These are phyloP conservation scores for Silurus aristotelis DNA, from an alignment of 2,797 vertebrate genomes.

Conservation along the genomic window DNA sequence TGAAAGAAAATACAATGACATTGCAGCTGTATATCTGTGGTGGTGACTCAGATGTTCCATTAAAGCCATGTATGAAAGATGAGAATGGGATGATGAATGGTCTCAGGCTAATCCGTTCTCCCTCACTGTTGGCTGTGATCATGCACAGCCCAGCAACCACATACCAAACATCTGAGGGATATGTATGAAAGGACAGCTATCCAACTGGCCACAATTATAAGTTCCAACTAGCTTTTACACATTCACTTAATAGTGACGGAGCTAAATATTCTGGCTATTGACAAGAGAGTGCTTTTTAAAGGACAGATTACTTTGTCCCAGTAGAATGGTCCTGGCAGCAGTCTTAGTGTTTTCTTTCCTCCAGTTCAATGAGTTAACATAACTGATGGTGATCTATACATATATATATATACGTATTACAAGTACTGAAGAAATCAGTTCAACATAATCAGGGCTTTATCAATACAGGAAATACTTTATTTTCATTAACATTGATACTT, in stretches of 20 bases:
- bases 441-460: background rate
- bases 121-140: conserved; percentile 41
- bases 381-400: conserved; percentile 34
- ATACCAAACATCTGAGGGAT: conserved; percentile 68
- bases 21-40: conserved; percentile 14
- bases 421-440: background rate
- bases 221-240: conserved; percentile 44
- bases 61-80: conserved; percentile 37
- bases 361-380: conserved; percentile 55
- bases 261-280: conserved; percentile 36
- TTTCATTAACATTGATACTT: background rate
- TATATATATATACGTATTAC: conserved; percentile 6
- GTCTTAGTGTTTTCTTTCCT: conserved; percentile 39
- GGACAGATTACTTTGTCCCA: conserved; percentile 41
- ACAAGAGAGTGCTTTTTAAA: conserved; percentile 68
- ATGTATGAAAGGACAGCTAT: conserved; percentile 51
- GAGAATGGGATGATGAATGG: conserved; percentile 39
- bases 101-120: conserved; percentile 28
- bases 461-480: background rate
- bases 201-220: conserved; percentile 27
- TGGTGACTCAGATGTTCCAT: conserved; percentile 37
- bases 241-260: conserved; percentile 19
- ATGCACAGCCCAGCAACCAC: conserved; percentile 47
- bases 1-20: conserved; percentile 20
- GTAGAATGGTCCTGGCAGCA: conserved; percentile 25